Evolutionary conservation across 2,888 invertebrate genomes (phyloP), one percentile per base, ranked within the genome.

Genomic region (Maniola hyperantus): DNA sequence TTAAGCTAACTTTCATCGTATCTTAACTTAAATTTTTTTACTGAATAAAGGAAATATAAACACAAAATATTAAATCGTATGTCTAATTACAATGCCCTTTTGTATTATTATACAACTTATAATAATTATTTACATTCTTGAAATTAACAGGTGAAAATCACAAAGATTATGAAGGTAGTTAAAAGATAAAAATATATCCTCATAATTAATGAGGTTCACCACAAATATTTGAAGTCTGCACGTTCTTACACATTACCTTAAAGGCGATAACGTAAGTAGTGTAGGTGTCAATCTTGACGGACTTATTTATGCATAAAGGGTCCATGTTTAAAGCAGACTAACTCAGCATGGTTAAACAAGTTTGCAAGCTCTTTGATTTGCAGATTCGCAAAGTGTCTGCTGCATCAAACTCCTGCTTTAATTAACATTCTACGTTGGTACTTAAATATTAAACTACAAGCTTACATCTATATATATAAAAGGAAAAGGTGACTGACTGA

Each of bases 281-380:
- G 26, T 26, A n/a, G 18, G 18, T 15, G 18, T 18, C 15, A 54
- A 57, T 46, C 50, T 68, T 65, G 61, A 50, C 15, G 61, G 39
- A 42, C n/a, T 68, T 60, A 69, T 69, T 69, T 69, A 69, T 69
- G 66, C 68, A 69, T 36, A 69, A 60, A 65, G 46, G 58, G 53
- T 60, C 59, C 64, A 66, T 69, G 65, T 64, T 67, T 67, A 71
- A 69, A 63, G 59, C 54, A 57, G 65, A 53, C 69, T 66, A 66
- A 67, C 67, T 65, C 70, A 73, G 64, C 69, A 65, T 54, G 64
- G 68, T 68, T 64, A 68, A 68, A 67, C 68, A 54, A 64, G 62
- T 68, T 65, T 71, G 70, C 72, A 71, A 73, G 73, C 75, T 73
- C 79, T 79, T 78, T 80, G 76, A 77, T 77, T 79, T 76, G 79